Evolutionary conservation across 2,888 invertebrate species (phyloP), one percentile per base, ranked within the genome.

Genomic region (Acronicta aceris): DNA sequence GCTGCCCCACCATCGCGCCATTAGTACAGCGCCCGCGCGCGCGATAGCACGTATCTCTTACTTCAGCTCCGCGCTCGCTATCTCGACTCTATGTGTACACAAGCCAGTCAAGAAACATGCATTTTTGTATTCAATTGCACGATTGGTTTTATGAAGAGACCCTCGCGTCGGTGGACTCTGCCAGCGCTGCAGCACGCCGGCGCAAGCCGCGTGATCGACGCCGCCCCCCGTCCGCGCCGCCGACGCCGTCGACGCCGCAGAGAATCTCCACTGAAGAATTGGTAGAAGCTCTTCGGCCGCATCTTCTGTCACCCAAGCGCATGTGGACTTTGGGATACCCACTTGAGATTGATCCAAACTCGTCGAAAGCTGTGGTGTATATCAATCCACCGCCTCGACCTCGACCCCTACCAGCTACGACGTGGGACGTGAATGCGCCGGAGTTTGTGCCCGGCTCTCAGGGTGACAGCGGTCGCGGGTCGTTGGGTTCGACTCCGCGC

Each of bases 311-410:
- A 25, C 93, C 94, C 8, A 95, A 96, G 72, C 95, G 96, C 63
- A 92, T 97, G 88, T 93, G 96, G 74, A 95, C 95, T 12, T 94
- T 96, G 69, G 97, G 98, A 1, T 98, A 96, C 81, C 98, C 98
- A 0, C 91, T 97, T 8, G 96, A 96, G 78, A 95, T 96, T 68
- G 94, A 95, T 50, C 86, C 95, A 10, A 94, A 95, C 71, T 96
- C 96, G 2, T 96, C 95, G 41, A 95, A 95, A 77, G 96, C 96
- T 7, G 95, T 96, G 74, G 95, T 97, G 56, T 96, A 96, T 82
- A 96, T 96, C 59, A 92, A 92, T 79, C 95, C 95, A 56, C 89
- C 95, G 79, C 95, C 95, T 60, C 92, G 95, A 73, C 89, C 93
- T 70, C 87, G 90, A 81, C 88, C 86, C 62, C 73, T 84, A 52